Evolutionary conservation across 2,888 invertebrate species (phyloP).

Genomic region (Plebejus argus): DNA sequence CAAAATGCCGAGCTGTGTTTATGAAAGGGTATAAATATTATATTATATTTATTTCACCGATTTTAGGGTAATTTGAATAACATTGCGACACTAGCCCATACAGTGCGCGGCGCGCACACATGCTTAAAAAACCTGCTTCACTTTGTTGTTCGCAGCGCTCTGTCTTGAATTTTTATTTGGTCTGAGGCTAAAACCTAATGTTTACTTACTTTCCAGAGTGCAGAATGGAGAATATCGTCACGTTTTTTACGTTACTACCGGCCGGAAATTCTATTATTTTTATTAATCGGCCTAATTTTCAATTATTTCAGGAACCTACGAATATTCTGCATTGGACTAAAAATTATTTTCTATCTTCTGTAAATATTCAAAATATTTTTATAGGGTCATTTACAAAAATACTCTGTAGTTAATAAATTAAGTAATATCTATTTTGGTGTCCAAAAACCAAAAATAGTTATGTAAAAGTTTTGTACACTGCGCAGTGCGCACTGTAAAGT

Average conservation of each 20-base stretch:
- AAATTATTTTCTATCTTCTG: background rate
- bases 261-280: background rate
- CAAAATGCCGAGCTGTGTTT: too few species aligned
- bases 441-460: background rate
- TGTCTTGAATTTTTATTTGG: too few species aligned
- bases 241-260: background rate
- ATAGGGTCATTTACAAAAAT: background rate
- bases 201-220: background rate
- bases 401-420: background rate
- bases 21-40: too few species aligned
- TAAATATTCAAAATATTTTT: conserved; percentile 7
- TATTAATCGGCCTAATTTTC: background rate
- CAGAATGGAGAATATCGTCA: background rate
- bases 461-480: background rate
- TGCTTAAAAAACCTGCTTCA: too few species aligned
- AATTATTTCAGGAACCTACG: background rate
- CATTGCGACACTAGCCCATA: too few species aligned
- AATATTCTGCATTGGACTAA: background rate
- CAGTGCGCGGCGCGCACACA: too few species aligned
- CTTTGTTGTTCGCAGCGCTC: too few species aligned
- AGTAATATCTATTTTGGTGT: background rate
- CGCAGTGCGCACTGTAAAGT: too few species aligned
- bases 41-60: too few species aligned
- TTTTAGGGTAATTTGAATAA: too few species aligned
- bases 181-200: background rate